phyloP scores from a whole-genome alignment of 2,113 vertebrate species.

The Sminthopsis crassicaudata region DNA sequence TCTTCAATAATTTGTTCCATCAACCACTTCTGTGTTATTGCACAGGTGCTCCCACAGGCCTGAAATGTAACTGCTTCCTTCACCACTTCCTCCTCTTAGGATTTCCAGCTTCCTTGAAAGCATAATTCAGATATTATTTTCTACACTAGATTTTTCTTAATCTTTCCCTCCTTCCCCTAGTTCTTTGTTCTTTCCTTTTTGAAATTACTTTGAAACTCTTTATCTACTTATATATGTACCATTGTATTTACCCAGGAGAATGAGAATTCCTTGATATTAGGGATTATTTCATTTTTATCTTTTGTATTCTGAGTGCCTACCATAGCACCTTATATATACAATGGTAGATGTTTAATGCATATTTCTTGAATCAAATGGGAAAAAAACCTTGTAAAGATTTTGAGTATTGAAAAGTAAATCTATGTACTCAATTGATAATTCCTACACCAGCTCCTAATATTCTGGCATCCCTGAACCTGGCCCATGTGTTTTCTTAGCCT shows the following conservation, averaged over 20 bases:
- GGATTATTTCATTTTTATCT: not conserved
- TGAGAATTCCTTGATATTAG: not conserved
- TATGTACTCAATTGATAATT: not conserved
- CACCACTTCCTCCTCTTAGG: not conserved
- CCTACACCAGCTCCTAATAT: not conserved
- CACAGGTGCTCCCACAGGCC: not conserved
- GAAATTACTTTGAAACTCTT: not conserved
- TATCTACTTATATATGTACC: not conserved
- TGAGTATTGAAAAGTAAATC: not conserved
- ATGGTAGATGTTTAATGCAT: not conserved
- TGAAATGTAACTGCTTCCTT: not conserved
- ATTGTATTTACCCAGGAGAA: not conserved
- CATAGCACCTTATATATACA: not conserved
- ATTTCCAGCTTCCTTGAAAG: not conserved
- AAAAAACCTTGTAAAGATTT: not conserved
- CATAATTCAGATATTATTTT: not conserved
- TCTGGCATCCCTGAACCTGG: not conserved
- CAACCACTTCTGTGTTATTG: not conserved
- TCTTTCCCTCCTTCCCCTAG: not conserved
- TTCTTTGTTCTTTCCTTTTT: not conserved
- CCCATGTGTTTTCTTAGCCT: not conserved
- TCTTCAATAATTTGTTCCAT: not conserved
- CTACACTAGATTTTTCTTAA: not conserved
- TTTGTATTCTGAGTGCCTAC: not conserved
- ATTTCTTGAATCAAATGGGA: not conserved